Conservation (phyloP, 2,113 vertebrate species). For the Lophochroa leadbeateri region DNA sequence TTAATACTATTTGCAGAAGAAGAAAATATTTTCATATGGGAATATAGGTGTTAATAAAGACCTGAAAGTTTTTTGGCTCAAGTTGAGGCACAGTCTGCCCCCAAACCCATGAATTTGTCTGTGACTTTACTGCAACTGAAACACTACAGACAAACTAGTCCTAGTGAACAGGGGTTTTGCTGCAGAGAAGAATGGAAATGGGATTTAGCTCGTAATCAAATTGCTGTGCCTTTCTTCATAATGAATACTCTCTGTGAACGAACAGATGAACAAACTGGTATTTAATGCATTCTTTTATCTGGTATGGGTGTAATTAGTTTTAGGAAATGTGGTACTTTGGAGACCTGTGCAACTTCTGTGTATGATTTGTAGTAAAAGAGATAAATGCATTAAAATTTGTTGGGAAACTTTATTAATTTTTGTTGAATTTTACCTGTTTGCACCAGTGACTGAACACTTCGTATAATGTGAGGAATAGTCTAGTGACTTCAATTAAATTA, state of each 20-base stretch:
- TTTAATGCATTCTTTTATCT: conserved; percentile 19
- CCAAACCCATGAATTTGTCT: not conserved
- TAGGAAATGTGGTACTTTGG: not conserved
- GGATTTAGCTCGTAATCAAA: not conserved
- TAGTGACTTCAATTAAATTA: conserved; percentile 24
- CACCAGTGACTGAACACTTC: not conserved
- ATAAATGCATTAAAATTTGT: conserved; percentile 13
- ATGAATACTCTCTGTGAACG: not conserved
- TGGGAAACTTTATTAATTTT: conserved; percentile 7
- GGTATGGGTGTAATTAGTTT: not conserved
- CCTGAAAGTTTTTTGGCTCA: not conserved
- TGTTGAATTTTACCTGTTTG: conserved; percentile 23
- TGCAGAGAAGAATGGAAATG: not conserved
- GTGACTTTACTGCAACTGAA: not conserved
- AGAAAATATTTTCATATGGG: not conserved
- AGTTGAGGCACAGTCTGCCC: not conserved
- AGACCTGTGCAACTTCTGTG: not conserved
- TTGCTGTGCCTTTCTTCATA: not conserved
- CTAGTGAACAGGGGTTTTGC: not conserved
- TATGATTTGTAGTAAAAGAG: conserved; percentile 3
- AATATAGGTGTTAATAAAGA: not conserved
- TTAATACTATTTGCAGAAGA: not conserved
- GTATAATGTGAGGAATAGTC: not conserved
- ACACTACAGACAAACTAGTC: not conserved
- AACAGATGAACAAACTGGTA: not conserved